A percentile compares a stretch with the other conserved stretches of the same genome.
Conservation (phyloP, 1,140 invertebrate genomes). For the Tetraneura akinire region DNA sequence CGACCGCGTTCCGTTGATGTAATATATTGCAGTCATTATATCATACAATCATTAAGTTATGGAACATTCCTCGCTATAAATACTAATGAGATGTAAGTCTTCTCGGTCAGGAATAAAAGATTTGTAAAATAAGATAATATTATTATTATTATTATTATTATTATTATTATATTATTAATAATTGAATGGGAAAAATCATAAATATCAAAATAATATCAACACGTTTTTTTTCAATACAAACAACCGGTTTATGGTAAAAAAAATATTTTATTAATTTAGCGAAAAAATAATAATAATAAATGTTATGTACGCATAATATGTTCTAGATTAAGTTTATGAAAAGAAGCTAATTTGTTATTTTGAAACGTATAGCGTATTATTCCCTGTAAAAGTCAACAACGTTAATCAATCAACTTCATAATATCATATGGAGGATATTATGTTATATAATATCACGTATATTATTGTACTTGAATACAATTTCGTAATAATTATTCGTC, state of each 20-base stretch:
- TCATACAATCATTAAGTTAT: too few species aligned
- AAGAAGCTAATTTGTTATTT: slow-evolving; percentile 16
- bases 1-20: too few species aligned
- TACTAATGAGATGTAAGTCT: too few species aligned
- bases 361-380: not conserved
- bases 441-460: not conserved
- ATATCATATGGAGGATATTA: too few species aligned
- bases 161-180: too few species aligned
- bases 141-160: too few species aligned
- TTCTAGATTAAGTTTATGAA: not conserved
- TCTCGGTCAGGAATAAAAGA: too few species aligned
- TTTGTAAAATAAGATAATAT: too few species aligned
- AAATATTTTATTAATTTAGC: not conserved
- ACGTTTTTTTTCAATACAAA: not conserved
- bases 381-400: not conserved
- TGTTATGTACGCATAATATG: not conserved
- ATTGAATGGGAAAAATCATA: too few species aligned
- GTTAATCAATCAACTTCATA: slow-evolving; percentile 32
- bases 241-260: slow-evolving; percentile 10
- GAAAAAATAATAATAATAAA: not conserved
- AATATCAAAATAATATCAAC: too few species aligned
- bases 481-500: not conserved
- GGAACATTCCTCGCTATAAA: too few species aligned
- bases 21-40: too few species aligned
- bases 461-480: not conserved